Base-by-base conservation (phyloP, 2,113 vertebrate genomes). In the Ranitomeya imitator region DNA sequence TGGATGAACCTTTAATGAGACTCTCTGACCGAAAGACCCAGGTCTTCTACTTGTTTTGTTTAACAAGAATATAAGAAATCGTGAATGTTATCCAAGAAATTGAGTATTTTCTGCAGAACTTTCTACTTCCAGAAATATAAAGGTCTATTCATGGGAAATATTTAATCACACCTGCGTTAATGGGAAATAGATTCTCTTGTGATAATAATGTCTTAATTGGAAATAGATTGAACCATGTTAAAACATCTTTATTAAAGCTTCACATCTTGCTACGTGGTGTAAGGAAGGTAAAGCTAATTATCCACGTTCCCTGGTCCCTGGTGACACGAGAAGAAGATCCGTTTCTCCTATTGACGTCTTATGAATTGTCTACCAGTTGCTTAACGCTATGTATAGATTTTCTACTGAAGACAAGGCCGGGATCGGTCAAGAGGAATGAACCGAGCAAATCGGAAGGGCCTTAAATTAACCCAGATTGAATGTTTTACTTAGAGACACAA, bases 351-450 rank as follows among this genome's bases (percentile, higher is more conserved):
- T 79, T 55, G 82, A 89, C 82, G 15, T 67, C 57, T 73, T 51
- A 79, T 52, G 60, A 59, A 77, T 69, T 23, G 71, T 76, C 74
- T 84, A 21, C 37, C 59, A 65, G 37, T 84, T 67, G 87, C 79
- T 89, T 89, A 85, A 89, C 87, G 59, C 85, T 77, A 69, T 12
- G 37, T 85, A 89, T 89, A 67, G 81, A 89, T 89, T 89, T 89
- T 89, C 80, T 89, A 18, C 55, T 23, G 31, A 16, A 69, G 73
- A 52, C 21, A 31, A 83, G 55, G 8, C n/a, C 10, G 14, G 19
- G 73, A 54, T 83, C 82, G 73, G 69, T 88, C 80, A 65, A 45
- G 21, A 82, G 31, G 69, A 83, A 83, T 88, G 80, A 88, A 88
- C 57, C 71, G 21, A 61, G 59, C 45, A 26, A 81, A 79, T 78